A percentile compares a stretch with the other conserved stretches of the same genome.
Conservation (phyloP, 2,888 invertebrate genomes). For the Epinotia brunnichana region DNA sequence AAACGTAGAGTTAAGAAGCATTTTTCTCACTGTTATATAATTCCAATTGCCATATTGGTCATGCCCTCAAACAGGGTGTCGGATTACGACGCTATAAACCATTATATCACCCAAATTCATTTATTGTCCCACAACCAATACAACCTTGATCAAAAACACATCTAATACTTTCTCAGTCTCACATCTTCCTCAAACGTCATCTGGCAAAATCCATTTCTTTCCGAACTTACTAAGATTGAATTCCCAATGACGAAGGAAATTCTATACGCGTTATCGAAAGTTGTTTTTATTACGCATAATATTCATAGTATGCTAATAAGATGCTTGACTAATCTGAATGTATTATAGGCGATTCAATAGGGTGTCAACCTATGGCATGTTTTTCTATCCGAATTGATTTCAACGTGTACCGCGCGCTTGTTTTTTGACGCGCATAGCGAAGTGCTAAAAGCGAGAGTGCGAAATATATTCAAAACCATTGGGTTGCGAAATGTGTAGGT, state of each 20-base stretch:
- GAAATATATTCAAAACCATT: background rate
- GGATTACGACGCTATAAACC: conserved; percentile 21
- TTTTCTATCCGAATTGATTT: background rate
- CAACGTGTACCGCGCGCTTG: background rate
- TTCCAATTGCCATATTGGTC: conserved; percentile 7
- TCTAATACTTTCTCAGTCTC: background rate
- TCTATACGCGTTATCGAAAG: background rate
- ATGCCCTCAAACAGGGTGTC: conserved; percentile 26
- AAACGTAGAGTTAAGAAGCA: too few species aligned
- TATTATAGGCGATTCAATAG: conserved; percentile 10
- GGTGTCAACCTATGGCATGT: background rate
- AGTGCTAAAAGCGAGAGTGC: background rate
- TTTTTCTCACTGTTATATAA: background rate
- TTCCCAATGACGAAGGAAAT: background rate
- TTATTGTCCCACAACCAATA: conserved; percentile 27
- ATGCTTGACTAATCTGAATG: conserved; percentile 33
- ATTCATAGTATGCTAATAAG: conserved; percentile 29
- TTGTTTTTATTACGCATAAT: conserved; percentile 12
- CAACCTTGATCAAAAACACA: conserved; percentile 33
- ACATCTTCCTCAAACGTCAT: background rate
- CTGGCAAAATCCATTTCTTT: background rate
- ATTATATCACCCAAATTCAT: conserved; percentile 13
- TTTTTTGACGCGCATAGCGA: background rate
- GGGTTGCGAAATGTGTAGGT: background rate
- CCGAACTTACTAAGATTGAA: background rate